Base-by-base conservation (phyloP, 2,888 invertebrate species). In the Calameuta filiformis region DNA sequence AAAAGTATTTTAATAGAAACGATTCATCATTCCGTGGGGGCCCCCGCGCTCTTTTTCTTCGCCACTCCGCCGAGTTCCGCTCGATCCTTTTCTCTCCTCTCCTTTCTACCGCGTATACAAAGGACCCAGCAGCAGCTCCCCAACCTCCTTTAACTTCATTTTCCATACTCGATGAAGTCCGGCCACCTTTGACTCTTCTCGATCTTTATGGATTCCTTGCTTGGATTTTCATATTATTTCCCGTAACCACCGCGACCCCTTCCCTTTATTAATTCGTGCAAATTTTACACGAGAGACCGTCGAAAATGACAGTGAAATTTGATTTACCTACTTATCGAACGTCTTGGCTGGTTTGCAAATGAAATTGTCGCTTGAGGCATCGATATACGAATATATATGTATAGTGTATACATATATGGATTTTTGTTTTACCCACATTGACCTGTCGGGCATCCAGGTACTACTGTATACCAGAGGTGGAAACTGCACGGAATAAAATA, bases 1-100 rank as follows among this genome's bases (percentile, higher is more conserved):
- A 91, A 91, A 91, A 91, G 89, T 91, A 91, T 91, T 91, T 91
- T 91, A 91, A 91, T 89, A 89, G 89, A 89, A 89, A 88, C 89
- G 89, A 89, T 89, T 89, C 89, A 89, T 89, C 89, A 89, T 88
- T 89, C 88, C 85, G 77, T 77, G 76, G 76, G 71, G 31, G 35
- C 74, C 31, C 30, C 76, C 79, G 76, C 79, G 79, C 76, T 76
- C 76, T 79, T 76, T 79, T 79, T 79, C 76, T 78, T 78, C 71
- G 78, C 73, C 77, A 77, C 69, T 73, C 68, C 69, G 77, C 74
- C 34, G 76, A 76, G 78, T 35, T 37, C 37, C 74, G 35, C 37
- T 33, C 74, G 37, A n/a, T 12, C n/a, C 30, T 34, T 74, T 35
- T 74, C 35, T 37, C 86, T 82, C 69, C 78, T 73, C 79, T 73